These are phyloP conservation scores for Dichetophora obliterata DNA, from an alignment of 2,888 invertebrate species.

Conservation along the genomic window DNA sequence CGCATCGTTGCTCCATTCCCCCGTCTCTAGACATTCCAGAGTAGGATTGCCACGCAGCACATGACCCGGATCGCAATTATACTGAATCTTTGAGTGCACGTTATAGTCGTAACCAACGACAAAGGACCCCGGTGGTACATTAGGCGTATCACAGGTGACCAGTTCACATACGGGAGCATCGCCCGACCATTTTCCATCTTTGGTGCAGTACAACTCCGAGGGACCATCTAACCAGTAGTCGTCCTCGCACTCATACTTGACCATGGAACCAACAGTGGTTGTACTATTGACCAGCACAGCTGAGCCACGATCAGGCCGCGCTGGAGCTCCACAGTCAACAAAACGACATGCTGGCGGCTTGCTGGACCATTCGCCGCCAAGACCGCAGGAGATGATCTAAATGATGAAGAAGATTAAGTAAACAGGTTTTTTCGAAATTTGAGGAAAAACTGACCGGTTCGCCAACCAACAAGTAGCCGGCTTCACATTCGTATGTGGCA, in stretches of 20 bases:
- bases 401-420: constrained; percentile 24
- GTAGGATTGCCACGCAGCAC: constrained; percentile 80
- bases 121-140: constrained; percentile 86
- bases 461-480: constrained; percentile 87
- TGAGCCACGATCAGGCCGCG: constrained; percentile 82
- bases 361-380: constrained; percentile 88
- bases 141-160: constrained; percentile 88
- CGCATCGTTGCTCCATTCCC: constrained; percentile 86
- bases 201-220: constrained; percentile 78
- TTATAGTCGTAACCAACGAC: constrained; percentile 92
- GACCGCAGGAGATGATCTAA: constrained; percentile 83
- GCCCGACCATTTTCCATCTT: constrained; percentile 89
- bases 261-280: constrained; percentile 84
- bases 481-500: constrained; percentile 84
- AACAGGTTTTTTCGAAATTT: background rate
- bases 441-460: constrained; percentile 75
- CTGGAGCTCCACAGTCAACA: constrained; percentile 88
- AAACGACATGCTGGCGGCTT: constrained; percentile 86
- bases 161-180: constrained; percentile 89
- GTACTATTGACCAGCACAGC: constrained; percentile 81
- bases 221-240: constrained; percentile 88
- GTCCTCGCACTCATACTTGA: constrained; percentile 83
- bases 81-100: constrained; percentile 88
- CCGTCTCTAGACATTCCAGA: constrained; percentile 80
- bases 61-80: constrained; percentile 89